Base-by-base conservation (phyloP, 1,140 invertebrate genomes). In the Augochlora pura region DNA sequence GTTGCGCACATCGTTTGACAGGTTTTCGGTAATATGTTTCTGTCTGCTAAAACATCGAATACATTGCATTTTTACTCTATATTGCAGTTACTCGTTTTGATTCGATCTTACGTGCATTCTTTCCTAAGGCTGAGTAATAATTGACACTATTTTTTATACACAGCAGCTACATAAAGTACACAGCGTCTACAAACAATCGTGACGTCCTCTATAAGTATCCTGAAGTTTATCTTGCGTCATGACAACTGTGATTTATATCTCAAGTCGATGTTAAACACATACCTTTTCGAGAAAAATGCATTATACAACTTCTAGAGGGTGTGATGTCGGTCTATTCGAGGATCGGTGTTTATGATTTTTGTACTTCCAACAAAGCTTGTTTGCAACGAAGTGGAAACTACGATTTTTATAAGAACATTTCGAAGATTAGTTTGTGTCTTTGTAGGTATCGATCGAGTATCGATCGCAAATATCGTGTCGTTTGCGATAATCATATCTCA, bases 401-500 rank as follows among this genome's bases (percentile, higher is more conserved):
- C 21, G 25, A 38, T 12, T 21, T 69, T 38, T 38, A n/a, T 10
- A 39, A 52, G 8, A 57, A 64, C 23, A 54, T 65, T 27, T 72
- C 38, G 38, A 52, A 64, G 49, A 78, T 64, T 78, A 72, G 7
- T 69, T n/a, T 27, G 14, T 18, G 32, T 38, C 1, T 27, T 60
- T 2, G 65, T 18, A 25, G 23, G n/a, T 16, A 73, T 73, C 16
- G 70, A 74, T 80, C 46, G 16, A n/a, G 8, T 75, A 75, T 80
- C 54, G 64, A 80, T 80, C 46, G 63, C 27, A 49, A 80, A 67
- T 80, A 66, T 79, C 62, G 57, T n/a, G 14, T 7, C 18, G 54
- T 60, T 38, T 54, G n/a, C 38, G 71, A 80, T 74, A 73, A 74
- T 74, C 71, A 23, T 74, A 80, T 67, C 71, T 42, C 32, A 39